phyloP scores from a whole-genome alignment of 2,888 invertebrate species.

The Camponotus fellah region DNA sequence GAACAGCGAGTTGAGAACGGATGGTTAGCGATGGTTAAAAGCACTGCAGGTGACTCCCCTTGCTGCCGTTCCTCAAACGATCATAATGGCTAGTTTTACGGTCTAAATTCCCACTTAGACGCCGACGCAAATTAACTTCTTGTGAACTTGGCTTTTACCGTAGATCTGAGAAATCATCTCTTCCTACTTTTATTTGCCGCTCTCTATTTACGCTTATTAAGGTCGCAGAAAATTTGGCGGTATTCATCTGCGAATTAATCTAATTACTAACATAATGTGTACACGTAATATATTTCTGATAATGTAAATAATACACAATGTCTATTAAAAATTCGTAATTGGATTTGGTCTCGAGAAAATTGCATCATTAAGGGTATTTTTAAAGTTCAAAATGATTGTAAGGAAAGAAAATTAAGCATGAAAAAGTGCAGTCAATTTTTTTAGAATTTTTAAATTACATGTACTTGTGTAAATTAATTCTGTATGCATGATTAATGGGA shows the following conservation, averaged over 20 bases:
- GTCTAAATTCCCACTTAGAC: conserved; percentile 57
- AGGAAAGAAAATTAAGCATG: not conserved
- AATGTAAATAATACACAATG: not conserved
- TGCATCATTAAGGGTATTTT: not conserved
- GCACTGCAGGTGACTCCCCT: conserved; percentile 67
- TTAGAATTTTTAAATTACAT: not conserved
- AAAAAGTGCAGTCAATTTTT: not conserved
- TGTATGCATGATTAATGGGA: not conserved
- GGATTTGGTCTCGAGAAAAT: not conserved
- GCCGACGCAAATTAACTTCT: conserved; percentile 61
- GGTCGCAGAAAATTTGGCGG: not conserved
- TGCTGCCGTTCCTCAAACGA: conserved; percentile 18
- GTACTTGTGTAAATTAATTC: conserved; percentile 13
- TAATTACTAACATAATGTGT: not conserved
- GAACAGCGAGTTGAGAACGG: conserved; percentile 46
- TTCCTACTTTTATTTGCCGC: not conserved
- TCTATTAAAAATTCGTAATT: conserved; percentile 18
- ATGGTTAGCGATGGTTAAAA: conserved; percentile 62
- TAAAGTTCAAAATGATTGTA: not conserved
- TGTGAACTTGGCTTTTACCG: conserved; percentile 4
- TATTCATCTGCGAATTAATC: not conserved
- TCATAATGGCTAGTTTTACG: conserved; percentile 61
- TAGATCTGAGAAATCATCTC: not conserved
- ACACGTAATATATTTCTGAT: not conserved
- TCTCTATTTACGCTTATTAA: not conserved